Evolutionary conservation across 2,888 invertebrate genomes (phyloP), one percentile per base, ranked within the genome.

Genomic region (Luperina nickerlii): DNA sequence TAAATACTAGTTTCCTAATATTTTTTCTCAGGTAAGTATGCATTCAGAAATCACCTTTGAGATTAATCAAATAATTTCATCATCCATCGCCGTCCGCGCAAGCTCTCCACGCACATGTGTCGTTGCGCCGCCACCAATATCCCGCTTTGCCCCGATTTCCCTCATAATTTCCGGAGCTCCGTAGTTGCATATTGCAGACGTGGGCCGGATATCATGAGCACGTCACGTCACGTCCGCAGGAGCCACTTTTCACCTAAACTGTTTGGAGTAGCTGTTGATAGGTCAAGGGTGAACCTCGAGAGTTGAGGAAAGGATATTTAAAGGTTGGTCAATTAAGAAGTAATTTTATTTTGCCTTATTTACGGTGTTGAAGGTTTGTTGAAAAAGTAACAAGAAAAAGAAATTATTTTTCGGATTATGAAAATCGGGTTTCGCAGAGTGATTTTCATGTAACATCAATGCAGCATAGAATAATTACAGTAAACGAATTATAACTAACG

Each of bases 101-200:
- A 76, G 72, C 65, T 42, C 45, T 11, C 24, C n/a, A 66, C 68
- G 51, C 79, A 65, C 24, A 51, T 32, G 66, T 73, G 79, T 62
- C 66, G 69, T 38, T 63, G 24, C 65, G 72, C 68, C 32, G 66
- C 78, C 75, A 77, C 87, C 81, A 84, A 87, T 86, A 86, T 81
- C 81, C 85, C 84, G 75, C 62, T 65, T 71, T 42, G n/a, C 67
- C 81, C 73, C 81, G 73, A 87, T 87, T 84, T 87, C 77, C 87
- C 67, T 71, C 79, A 85, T 86, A 87, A 87, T 86, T 87, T 86
- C 86, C 85, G 86, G 85, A 48, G 74, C 74, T 72, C 27, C 60
- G 45, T 32, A 79, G 79, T 79, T 70, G 68, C 79, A 81, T 78
- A 84, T 73, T 76, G 81, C 79, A 74, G 79, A 81, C 81, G 79